Conservation (phyloP, 1,140 invertebrate genomes). For the Drosophila littoralis region DNA sequence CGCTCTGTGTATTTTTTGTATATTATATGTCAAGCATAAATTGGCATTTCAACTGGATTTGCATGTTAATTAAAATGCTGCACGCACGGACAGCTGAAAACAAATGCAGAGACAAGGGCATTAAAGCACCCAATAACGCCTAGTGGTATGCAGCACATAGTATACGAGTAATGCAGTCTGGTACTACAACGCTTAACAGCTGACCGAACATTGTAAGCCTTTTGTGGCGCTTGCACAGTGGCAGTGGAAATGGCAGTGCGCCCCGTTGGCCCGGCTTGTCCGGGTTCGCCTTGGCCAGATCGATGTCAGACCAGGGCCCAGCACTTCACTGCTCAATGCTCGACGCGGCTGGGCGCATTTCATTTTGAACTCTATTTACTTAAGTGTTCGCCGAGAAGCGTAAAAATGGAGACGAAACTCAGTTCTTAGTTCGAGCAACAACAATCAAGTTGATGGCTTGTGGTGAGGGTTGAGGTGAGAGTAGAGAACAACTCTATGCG, state of each 20-base stretch:
- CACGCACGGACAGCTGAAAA: constrained; percentile 78
- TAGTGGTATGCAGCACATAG: constrained; percentile 4
- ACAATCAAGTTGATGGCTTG: constrained; percentile 51
- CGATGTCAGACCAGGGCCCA: constrained; percentile 63
- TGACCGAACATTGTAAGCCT: constrained; percentile 59
- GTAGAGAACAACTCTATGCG: constrained; percentile 28
- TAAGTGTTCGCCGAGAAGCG: constrained; percentile 68
- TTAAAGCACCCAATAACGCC: constrained; percentile 52
- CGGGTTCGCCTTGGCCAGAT: constrained; percentile 45
- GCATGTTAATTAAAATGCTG: constrained; percentile 81
- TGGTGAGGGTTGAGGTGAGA: neutral
- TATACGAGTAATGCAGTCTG: constrained; percentile 30
- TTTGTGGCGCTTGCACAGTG: constrained; percentile 29
- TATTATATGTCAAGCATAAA: constrained; percentile 82
- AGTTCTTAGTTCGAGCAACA: constrained; percentile 35
- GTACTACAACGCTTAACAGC: constrained; percentile 40
- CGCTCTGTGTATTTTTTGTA: constrained; percentile 48
- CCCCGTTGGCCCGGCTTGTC: neutral
- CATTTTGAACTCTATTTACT: constrained; percentile 82
- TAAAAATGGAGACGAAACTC: constrained; percentile 38
- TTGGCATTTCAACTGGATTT: constrained; percentile 83
- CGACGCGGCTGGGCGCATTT: constrained; percentile 71
- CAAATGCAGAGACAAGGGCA: constrained; percentile 75
- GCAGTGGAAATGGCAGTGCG: neutral
- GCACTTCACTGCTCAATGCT: constrained; percentile 44